Conservation (phyloP, 2,888 invertebrate species). For the Anthophora plumipes region DNA sequence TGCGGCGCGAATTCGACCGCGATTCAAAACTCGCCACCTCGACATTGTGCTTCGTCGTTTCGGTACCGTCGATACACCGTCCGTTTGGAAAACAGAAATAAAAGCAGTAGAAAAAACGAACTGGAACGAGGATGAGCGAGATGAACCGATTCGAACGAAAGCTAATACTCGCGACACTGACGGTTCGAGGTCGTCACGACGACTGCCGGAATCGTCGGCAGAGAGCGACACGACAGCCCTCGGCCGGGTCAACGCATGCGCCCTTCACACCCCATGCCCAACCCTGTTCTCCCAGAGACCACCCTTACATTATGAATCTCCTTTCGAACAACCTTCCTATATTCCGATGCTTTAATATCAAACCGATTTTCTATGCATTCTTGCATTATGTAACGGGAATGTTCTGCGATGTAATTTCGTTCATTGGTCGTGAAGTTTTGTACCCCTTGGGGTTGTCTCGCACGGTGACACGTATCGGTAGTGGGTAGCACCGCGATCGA, state of each 20-base stretch:
- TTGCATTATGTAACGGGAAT: neutral
- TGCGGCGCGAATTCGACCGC: slow-evolving; percentile 61
- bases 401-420: neutral
- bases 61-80: slow-evolving; percentile 6
- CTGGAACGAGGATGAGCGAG: neutral
- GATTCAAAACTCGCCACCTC: slow-evolving; percentile 47
- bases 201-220: slow-evolving; percentile 76
- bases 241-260: slow-evolving; percentile 81
- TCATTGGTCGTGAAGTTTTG: neutral
- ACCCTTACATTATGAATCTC: slow-evolving; percentile 60
- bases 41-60: slow-evolving; percentile 24
- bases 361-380: neutral
- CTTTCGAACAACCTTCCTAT: neutral
- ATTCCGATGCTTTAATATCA: neutral
- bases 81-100: neutral
- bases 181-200: slow-evolving; percentile 78
- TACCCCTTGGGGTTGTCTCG: neutral
- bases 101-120: neutral
- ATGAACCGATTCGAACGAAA: slow-evolving; percentile 23
- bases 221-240: slow-evolving; percentile 79
- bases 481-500: slow-evolving; percentile 15
- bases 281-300: slow-evolving; percentile 75
- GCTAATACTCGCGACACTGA: slow-evolving; percentile 65
- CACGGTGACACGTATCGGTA: neutral
- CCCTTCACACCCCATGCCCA: slow-evolving; percentile 73